phyloP scores from a whole-genome alignment of 2,888 invertebrate genomes.

The Steinernema scapterisci region DNA sequence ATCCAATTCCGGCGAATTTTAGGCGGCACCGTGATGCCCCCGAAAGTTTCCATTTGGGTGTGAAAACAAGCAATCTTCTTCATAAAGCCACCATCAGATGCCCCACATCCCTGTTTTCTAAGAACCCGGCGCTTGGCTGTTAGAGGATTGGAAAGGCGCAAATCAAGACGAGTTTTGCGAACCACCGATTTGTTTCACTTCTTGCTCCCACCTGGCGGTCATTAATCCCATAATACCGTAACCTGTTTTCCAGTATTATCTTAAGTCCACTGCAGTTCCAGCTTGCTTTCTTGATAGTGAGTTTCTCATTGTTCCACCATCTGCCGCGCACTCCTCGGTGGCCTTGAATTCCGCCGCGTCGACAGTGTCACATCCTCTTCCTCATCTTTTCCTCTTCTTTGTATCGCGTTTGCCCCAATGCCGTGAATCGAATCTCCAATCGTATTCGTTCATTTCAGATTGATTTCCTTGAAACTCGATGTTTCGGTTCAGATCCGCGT shows the following conservation, averaged over 20 bases:
- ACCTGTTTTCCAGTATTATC: conserved; percentile 14
- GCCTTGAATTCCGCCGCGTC: conserved; percentile 18
- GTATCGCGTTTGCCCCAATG: conserved; percentile 5
- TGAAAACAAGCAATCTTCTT: conserved; percentile 1
- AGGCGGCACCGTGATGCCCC: neutral
- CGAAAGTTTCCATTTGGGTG: neutral
- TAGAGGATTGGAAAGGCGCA: neutral
- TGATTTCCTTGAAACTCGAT: neutral
- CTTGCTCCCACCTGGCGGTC: conserved; percentile 9
- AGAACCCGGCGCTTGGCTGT: neutral
- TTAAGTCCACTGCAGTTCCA: conserved; percentile 8
- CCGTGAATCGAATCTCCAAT: neutral
- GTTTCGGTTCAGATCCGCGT: neutral
- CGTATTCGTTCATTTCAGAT: neutral
- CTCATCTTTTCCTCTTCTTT: conserved; percentile 6
- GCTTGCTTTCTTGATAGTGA: no score
- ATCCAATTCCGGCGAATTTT: neutral
- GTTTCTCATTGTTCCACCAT: conserved; percentile 5
- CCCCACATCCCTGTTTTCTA: neutral
- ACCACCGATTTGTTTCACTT: conserved; percentile 16
- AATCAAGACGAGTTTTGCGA: conserved; percentile 19
- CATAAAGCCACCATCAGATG: neutral
- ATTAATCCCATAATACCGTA: conserved; percentile 13
- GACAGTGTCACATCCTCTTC: neutral
- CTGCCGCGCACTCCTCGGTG: neutral